These are phyloP conservation scores for Galagoides demidoff DNA, from an alignment of 2,797 vertebrate species.

Conservation along the genomic window DNA sequence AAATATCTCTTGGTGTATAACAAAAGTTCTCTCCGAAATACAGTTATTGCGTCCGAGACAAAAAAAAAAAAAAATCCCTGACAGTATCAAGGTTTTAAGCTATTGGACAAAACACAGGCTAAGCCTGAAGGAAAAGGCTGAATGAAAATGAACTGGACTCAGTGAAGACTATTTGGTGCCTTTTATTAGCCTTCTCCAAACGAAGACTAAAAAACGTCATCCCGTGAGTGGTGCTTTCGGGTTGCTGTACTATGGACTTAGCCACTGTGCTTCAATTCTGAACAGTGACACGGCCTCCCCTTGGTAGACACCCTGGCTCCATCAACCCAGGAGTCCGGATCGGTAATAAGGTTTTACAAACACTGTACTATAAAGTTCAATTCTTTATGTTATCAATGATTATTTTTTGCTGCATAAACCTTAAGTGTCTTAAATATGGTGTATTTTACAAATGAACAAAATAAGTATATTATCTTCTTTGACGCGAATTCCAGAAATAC, in stretches of 20 bases:
- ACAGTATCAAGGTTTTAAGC: not conserved
- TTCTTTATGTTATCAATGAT: not conserved
- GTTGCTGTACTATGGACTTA: not conserved
- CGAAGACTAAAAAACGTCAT: not conserved
- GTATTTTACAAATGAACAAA: not conserved
- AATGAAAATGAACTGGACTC: not conserved
- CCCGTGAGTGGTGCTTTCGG: not conserved
- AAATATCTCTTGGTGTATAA: not conserved
- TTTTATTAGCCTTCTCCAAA: not conserved
- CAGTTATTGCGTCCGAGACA: not conserved
- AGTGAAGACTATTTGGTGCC: too few relatives aligned
- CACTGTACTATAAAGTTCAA: not conserved
- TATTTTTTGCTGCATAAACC: not conserved
- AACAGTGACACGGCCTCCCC: accelerated
- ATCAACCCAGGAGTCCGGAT: too few relatives aligned
- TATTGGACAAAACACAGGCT: not conserved
- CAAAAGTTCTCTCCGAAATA: not conserved
- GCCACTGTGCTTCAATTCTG: not conserved
- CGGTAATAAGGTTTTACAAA: not conserved
- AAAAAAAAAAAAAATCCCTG: not conserved
- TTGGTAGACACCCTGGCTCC: not conserved
- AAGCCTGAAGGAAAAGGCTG: not conserved
- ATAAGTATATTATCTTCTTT: not conserved
- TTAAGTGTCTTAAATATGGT: not conserved
- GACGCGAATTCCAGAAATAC: not conserved